Conservation (phyloP, 2,113 vertebrate genomes). For the Numida meleagris region DNA sequence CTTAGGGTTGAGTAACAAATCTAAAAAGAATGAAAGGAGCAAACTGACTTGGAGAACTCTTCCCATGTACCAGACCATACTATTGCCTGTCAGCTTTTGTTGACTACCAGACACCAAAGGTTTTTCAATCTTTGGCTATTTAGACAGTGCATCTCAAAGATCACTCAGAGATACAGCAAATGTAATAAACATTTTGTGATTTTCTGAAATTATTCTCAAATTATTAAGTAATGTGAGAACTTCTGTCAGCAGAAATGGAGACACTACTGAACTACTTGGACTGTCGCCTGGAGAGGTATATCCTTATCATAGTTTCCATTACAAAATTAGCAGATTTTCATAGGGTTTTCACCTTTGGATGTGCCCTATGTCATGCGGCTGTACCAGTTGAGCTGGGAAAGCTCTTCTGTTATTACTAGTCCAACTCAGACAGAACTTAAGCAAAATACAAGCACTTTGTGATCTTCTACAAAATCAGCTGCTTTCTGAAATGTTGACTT, state of each 20-base stretch:
- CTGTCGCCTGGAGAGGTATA: neutral
- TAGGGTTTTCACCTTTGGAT: neutral
- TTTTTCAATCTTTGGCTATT: neutral
- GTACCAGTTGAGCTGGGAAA: neutral
- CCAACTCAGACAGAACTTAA: neutral
- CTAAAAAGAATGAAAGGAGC: neutral
- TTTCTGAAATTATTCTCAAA: neutral
- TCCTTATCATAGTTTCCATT: neutral
- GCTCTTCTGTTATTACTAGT: neutral
- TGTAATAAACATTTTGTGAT: neutral
- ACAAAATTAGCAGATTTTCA: neutral
- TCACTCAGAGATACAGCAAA: neutral
- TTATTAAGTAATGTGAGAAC: neutral
- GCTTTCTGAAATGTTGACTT: neutral
- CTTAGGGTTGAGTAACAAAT: neutral
- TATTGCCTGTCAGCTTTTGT: neutral
- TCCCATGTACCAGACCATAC: neutral
- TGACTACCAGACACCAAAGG: neutral
- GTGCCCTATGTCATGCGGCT: neutral
- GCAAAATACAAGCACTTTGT: neutral
- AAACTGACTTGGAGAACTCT: neutral
- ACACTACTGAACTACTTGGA: neutral
- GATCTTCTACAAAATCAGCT: neutral
- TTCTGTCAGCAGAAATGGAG: neutral
- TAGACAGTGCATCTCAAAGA: neutral